phyloP scores from a whole-genome alignment of 1,140 invertebrate genomes.

The Neuroterus valhalla region DNA sequence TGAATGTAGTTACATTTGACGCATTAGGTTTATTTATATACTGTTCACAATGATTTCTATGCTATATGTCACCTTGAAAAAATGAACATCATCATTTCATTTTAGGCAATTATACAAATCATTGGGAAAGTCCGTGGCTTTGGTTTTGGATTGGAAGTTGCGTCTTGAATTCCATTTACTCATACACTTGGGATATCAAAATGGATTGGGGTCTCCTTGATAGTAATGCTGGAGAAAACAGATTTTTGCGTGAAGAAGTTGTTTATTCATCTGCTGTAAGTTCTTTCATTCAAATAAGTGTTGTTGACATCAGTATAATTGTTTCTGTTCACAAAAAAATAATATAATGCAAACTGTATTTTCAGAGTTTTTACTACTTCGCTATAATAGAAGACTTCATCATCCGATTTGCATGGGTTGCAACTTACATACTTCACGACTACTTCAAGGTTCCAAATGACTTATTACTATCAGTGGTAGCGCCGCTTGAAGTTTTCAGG shows the following conservation, averaged over 20 bases:
- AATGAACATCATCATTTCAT: slow-evolving; percentile 10
- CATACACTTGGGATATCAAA: slow-evolving; percentile 91
- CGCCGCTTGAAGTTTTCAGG: slow-evolving; percentile 96
- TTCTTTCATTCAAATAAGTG: slow-evolving; percentile 40
- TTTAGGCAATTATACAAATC: slow-evolving; percentile 66
- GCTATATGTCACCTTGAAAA: background rate
- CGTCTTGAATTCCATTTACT: slow-evolving; percentile 86
- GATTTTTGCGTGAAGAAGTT: slow-evolving; percentile 81
- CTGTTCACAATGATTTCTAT: slow-evolving; percentile 6
- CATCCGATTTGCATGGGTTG: slow-evolving; percentile 93
- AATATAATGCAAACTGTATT: slow-evolving; percentile 47
- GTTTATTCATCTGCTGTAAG: slow-evolving; percentile 80
- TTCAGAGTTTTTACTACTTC: slow-evolving; percentile 95
- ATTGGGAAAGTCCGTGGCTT: slow-evolving; percentile 80
- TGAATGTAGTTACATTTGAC: too few species aligned
- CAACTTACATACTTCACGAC: slow-evolving; percentile 91
- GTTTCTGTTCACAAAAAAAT: slow-evolving; percentile 33
- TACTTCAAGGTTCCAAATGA: slow-evolving; percentile 87
- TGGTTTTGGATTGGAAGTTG: slow-evolving; percentile 83
- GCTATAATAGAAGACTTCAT: slow-evolving; percentile 97
- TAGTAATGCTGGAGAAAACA: slow-evolving; percentile 85
- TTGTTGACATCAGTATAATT: background rate
- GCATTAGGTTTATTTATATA: too few species aligned
- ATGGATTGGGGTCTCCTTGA: slow-evolving; percentile 96
- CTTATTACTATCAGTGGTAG: slow-evolving; percentile 91